Evolutionary conservation across 2,113 vertebrate genomes (phyloP), one percentile per base, ranked within the genome.

Genomic region (Paracanthobrama guichenoti): DNA sequence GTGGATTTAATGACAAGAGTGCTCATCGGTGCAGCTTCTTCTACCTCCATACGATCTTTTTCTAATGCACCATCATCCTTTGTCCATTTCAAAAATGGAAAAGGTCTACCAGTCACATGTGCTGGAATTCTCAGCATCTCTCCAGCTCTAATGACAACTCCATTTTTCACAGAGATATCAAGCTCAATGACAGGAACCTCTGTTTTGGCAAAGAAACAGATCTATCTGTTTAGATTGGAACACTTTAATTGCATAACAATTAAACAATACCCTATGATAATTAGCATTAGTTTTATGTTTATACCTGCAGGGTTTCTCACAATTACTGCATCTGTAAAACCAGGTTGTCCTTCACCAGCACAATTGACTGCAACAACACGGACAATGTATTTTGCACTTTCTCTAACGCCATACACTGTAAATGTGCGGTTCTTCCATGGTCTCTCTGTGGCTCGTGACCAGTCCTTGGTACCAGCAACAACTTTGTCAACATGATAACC

Each of bases 401-500:
- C 98, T 90, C 98, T 95, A 75, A 99, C 97, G 87, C 96, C 96
- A 89, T 90, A 96, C 60, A 99, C 96, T 0, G 96, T 96, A 82
- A 96, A 98, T 26, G 93, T 89, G 28, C 89, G 91, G 67, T 73
- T 90, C 88, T 96, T 99, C 88, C 95, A 92, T 46, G 94, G 94
- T 71, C 96, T 97, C 31, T 97, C 98, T 81, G 96, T 99, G 88
- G 95, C 95, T 86, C 98, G 96, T 77, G 97, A 98, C 98, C 98
- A 99, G 89, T 99, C 98, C 2, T 97, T 98, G 57, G 93, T 91
- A 64, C 96, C 96, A 85, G 95, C 90, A 83, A 98, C 88, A 46
- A 96, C 93, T 91, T 99, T 99, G 87, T 99, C 97, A n/a, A 99
- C 96, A 2, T 96, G 96, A 90, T 99, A 99, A 84, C 98, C 98